Evolutionary conservation across 2,888 invertebrate species (phyloP), one percentile per base, ranked within the genome.

Genomic region (Mythimna albipuncta): DNA sequence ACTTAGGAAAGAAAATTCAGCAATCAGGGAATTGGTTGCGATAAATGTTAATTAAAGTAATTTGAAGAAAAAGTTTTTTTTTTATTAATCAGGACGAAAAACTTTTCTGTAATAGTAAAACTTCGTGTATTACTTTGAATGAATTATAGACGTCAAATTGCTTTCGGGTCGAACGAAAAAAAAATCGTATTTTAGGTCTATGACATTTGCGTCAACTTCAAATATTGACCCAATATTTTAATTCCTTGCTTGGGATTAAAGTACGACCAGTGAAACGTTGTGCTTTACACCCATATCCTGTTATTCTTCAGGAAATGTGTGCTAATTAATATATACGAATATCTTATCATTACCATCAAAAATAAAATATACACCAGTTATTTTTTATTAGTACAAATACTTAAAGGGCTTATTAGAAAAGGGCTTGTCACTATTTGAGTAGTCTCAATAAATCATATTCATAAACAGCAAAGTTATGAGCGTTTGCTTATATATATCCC

Each of bases 1-100:
- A 32, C 7, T 11, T n/a, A 16, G 5, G 19, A 44, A 54, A 52
- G 4, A 52, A 68, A 76, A 21, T 4, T 26, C 21, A 54, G 4
- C 19, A 54, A 59, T 58, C 4, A 7, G 5, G 6, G 0, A 47
- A 64, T 19, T 26, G n/a, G 38, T 69, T 32, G 5, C 21, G 1
- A 68, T 38, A n/a, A 69, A 52, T 52, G 19, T 21, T 10, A 47
- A 62, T 26, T 1, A 35, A 75, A 32, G n/a, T 52, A 0, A 50
- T 47, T 38, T 21, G 13, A 50, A 50, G 41, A 55, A 62, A 71
- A 64, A 59, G 41, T 13, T 54, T 59, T 52, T 38, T 64, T 64
- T 19, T 63, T n/a, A 44, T 50, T 52, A 50, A 26, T 77, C 16
- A 70, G 19, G 10, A 7, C 16, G 19, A 44, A 32, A 55, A 69